phyloP scores from a whole-genome alignment of 2,888 invertebrate genomes.

The Eupithecia pulchellata region DNA sequence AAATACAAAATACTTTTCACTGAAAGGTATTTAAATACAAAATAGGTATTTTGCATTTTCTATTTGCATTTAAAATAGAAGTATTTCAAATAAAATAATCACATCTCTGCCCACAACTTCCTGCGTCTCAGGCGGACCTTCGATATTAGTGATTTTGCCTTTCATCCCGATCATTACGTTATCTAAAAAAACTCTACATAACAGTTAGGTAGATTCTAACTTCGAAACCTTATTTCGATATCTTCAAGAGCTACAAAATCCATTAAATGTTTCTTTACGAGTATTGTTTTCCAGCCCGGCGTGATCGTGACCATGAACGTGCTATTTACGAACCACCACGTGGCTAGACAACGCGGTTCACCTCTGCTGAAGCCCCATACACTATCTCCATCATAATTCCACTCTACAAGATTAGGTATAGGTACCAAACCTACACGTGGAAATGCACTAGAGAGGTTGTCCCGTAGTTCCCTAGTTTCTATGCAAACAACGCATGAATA shows the following conservation, averaged over 20 bases:
- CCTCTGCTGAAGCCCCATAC: slow-evolving; percentile 68
- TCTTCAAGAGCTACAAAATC: neutral
- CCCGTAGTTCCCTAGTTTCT: neutral
- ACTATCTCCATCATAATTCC: slow-evolving; percentile 52
- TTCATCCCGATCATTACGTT: neutral
- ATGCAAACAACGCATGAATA: neutral
- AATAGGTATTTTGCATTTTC: too few species aligned
- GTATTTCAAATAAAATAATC: too few species aligned
- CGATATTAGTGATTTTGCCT: neutral
- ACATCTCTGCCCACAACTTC: too few species aligned
- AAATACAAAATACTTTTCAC: too few species aligned
- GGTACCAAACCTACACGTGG: slow-evolving; percentile 32
- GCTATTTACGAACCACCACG: slow-evolving; percentile 57
- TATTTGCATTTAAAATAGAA: too few species aligned
- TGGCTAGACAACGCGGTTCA: slow-evolving; percentile 53
- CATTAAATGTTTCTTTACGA: neutral
- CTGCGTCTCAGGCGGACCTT: too few species aligned
- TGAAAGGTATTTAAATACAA: too few species aligned
- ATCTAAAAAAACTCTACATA: neutral
- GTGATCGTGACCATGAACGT: slow-evolving; percentile 76
- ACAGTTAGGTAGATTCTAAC: neutral
- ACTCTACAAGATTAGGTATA: slow-evolving; percentile 66
- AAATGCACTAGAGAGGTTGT: slow-evolving; percentile 41
- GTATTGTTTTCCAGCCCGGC: slow-evolving; percentile 45
- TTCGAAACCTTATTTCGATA: neutral